phyloP scores from a whole-genome alignment of 2,888 invertebrate genomes.

The Lamellibrachia columna region DNA sequence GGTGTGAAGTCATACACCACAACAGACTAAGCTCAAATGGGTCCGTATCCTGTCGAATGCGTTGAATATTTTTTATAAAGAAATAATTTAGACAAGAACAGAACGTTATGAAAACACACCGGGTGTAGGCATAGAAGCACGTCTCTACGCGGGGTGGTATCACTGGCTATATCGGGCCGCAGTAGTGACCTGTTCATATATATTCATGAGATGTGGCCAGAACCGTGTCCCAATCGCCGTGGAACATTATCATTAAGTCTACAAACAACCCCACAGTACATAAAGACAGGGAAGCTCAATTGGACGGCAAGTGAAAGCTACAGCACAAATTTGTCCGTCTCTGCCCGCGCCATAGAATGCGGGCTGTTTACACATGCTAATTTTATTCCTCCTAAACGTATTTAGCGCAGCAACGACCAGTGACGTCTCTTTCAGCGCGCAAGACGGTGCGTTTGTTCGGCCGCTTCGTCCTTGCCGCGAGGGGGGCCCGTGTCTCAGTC shows the following conservation, averaged over 20 bases:
- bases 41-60: not conserved
- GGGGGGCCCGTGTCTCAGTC: not conserved
- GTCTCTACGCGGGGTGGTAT: not conserved
- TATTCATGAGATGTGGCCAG: not conserved
- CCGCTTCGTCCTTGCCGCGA: not conserved
- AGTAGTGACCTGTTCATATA: not conserved
- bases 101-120: not conserved
- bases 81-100: not conserved
- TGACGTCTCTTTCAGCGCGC: not conserved
- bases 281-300: not conserved
- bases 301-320: not conserved
- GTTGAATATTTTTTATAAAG: not conserved
- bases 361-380: conserved; percentile 12
- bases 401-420: not conserved
- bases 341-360: not conserved
- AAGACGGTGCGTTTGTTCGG: not conserved
- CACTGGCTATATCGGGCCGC: not conserved
- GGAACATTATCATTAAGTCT: conserved; percentile 10
- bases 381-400: conserved; percentile 16
- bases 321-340: not conserved
- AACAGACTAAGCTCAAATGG: not conserved
- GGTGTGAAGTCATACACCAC: not conserved
- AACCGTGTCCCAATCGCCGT: not conserved
- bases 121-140: not conserved
- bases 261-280: conserved; percentile 5